phyloP scores from a whole-genome alignment of 2,797 vertebrate genomes.

The Sternotherus odoratus region DNA sequence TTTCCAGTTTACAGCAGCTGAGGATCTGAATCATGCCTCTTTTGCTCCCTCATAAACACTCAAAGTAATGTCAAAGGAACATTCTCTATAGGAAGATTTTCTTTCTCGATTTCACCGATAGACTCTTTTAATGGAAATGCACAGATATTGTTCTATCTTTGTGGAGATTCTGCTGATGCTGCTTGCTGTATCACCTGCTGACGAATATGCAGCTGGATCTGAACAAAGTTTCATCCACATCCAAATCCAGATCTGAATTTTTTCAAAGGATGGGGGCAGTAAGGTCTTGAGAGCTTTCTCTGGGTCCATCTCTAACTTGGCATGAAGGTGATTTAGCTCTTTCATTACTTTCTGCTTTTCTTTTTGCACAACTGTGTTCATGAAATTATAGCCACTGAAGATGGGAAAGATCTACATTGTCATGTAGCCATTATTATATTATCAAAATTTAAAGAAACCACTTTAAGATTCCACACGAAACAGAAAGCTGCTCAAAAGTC shows the following conservation, averaged over 20 bases:
- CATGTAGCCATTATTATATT: background rate
- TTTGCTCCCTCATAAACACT: background rate
- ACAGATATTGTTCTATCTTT: background rate
- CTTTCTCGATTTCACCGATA: background rate
- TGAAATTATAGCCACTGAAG: background rate
- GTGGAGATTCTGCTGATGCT: rapidly evolving
- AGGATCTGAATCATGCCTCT: background rate
- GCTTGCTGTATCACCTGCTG: background rate
- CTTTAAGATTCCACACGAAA: background rate
- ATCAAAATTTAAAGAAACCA: background rate
- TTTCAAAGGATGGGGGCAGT: background rate
- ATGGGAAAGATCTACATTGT: background rate
- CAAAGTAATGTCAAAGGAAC: background rate
- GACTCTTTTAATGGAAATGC: rapidly evolving
- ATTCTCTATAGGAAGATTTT: background rate
- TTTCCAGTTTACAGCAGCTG: background rate
- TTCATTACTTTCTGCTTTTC: background rate
- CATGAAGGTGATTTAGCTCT: background rate
- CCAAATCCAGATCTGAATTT: background rate
- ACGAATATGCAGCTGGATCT: background rate
- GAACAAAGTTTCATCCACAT: background rate
- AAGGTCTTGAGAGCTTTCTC: background rate
- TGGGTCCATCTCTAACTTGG: background rate
- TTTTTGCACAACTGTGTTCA: background rate
- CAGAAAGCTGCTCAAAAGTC: background rate